Base-by-base conservation (phyloP, 2,113 vertebrate genomes). In the Oncorhynchus tshawytscha region DNA sequence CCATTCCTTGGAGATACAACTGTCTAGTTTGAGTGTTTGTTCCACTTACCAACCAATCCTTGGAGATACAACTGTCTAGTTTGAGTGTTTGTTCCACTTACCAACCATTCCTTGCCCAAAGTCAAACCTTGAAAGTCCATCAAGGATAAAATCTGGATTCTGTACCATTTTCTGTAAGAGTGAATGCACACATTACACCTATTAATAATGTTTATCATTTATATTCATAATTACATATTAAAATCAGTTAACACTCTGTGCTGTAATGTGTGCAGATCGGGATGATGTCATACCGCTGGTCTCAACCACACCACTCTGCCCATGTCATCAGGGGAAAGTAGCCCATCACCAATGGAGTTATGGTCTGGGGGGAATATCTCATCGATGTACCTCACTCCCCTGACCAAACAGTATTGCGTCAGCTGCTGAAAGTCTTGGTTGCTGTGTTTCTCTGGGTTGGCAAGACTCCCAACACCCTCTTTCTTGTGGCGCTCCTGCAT, bases 61-160 rank as follows among this genome's bases (percentile, higher is more conserved):
- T n/a, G n/a, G n/a, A n/a, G n/a, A n/a, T n/a, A n/a, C n/a, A n/a
- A n/a, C n/a, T n/a, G n/a, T n/a, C n/a, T n/a, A n/a, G n/a, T n/a
- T n/a, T n/a, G n/a, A n/a, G n/a, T n/a, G n/a, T n/a, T n/a, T n/a
- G n/a, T n/a, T 66, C 13, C 25, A 6, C 79, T 48, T 87, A 93
- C 93, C 92, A 22, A 93, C 3, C 7, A 2, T 0, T 71, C 93
- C 93, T 85, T 94, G 92, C 29, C 81, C 78, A 81, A 91, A 64
- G 78, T 93, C 92, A 85, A 94, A 92, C 54, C 89, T 91, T 66
- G 90, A 92, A 25, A 89, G 0, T 4, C 85, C 85, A 29, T 90
- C 86, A 15, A 91, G 67, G 57, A 90, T 12, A 11, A 94, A 81
- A 5, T 13, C 9, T 57, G 93, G 84, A 69, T 82, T 29, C 39